phyloP scores from a whole-genome alignment of 2,888 invertebrate species.

The Netelia virgata region DNA sequence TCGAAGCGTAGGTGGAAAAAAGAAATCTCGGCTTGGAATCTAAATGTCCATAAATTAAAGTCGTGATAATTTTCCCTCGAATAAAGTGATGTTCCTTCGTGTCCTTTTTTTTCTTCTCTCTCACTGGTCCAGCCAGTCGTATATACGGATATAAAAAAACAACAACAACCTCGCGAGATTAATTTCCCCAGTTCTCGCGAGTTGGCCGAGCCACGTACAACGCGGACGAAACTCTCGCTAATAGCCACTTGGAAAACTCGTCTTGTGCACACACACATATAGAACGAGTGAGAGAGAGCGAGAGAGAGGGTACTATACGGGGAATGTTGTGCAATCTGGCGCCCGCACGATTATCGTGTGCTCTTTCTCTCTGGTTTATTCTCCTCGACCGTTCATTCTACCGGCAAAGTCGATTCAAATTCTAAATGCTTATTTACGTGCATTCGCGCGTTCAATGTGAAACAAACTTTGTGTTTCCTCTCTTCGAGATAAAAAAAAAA shows the following conservation, averaged over 20 bases:
- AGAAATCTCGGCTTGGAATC: no score
- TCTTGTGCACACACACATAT: neutral
- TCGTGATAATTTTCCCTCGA: no score
- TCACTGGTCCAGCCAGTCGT: slow-evolving; percentile 43
- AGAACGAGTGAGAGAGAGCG: no score
- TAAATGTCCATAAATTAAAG: no score
- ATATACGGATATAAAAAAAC: neutral
- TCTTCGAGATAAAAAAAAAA: neutral
- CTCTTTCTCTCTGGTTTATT: slow-evolving; percentile 4
- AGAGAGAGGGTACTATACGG: neutral
- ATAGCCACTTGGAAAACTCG: slow-evolving; percentile 29
- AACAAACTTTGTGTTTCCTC: neutral
- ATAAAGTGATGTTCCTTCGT: no score
- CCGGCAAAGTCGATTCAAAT: neutral
- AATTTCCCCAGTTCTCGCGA: neutral
- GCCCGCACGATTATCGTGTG: slow-evolving; percentile 9
- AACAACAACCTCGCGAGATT: neutral
- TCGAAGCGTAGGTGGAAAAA: no score
- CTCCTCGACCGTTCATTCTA: neutral
- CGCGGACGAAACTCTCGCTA: slow-evolving; percentile 33
- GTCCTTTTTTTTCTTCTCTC: neutral
- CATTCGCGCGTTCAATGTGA: neutral
- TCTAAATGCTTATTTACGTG: neutral
- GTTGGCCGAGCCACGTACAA: neutral
- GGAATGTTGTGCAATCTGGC: slow-evolving; percentile 21